These are phyloP conservation scores for Euschistus heros DNA, from an alignment of 1,140 invertebrate genomes.

Conservation along the genomic window DNA sequence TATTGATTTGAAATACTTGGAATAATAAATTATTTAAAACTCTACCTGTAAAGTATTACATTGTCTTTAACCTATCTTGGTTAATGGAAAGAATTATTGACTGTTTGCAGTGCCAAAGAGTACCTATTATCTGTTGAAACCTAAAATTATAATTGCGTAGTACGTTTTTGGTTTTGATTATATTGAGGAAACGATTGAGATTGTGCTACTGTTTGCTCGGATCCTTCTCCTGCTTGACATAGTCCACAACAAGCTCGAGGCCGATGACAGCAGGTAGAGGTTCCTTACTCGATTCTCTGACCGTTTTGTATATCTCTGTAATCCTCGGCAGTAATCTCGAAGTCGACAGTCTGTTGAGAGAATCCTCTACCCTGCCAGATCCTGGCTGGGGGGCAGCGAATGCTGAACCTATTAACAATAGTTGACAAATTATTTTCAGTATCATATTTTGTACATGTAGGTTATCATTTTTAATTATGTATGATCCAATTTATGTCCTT, in stretches of 20 bases:
- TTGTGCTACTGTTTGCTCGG: conserved; percentile 6
- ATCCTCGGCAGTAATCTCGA: conserved; percentile 3
- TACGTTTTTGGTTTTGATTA: neutral
- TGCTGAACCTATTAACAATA: neutral
- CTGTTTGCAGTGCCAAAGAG: neutral
- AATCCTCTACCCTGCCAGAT: neutral
- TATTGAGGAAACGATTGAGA: neutral
- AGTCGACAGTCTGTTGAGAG: neutral
- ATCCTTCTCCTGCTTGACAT: conserved; percentile 22
- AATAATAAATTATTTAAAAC: too few relatives aligned
- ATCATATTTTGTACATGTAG: too few relatives aligned
- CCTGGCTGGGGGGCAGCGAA: neutral
- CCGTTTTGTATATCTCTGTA: neutral
- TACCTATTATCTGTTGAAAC: too few relatives aligned
- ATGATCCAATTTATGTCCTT: too few relatives aligned
- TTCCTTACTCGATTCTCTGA: conserved; percentile 15
- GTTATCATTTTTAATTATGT: too few relatives aligned
- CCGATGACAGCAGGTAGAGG: conserved; percentile 18
- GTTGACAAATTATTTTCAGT: too few relatives aligned
- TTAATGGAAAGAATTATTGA: neutral
- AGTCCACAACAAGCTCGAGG: conserved; percentile 16
- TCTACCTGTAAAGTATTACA: neutral
- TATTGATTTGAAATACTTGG: too few relatives aligned
- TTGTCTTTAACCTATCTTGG: neutral
- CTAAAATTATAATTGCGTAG: too few relatives aligned